A percentile compares a stretch with the other conserved stretches of the same genome.
Conservation (phyloP, 2,888 invertebrate species). For the Lepidocyrtoides sp. region DNA sequence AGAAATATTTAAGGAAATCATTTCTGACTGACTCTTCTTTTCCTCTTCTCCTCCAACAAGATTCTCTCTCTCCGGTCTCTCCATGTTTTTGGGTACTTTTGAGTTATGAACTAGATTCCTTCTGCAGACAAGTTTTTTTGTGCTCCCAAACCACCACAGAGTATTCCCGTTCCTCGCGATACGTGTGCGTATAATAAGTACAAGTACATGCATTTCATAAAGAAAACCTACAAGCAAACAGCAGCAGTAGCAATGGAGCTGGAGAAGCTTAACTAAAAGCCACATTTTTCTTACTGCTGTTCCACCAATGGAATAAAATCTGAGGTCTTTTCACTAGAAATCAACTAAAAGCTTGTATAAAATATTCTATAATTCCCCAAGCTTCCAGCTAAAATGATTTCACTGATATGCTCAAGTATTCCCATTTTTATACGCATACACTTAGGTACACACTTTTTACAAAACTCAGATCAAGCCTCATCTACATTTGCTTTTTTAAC, state of each 20-base stretch:
- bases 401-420: no score
- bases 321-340: not conserved
- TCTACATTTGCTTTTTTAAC: no score
- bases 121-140: conserved; percentile 50
- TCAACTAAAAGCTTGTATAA: conserved; percentile 63
- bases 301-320: no score
- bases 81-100: conserved; percentile 45
- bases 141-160: conserved; percentile 56
- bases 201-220: conserved; percentile 32
- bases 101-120: conserved; percentile 71
- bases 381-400: conserved; percentile 57
- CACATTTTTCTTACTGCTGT: not conserved
- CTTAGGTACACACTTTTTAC: no score
- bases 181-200: no score
- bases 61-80: conserved; percentile 28
- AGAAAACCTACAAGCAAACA: no score
- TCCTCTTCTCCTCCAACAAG: conserved; percentile 27
- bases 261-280: no score
- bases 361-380: conserved; percentile 71
- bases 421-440: no score
- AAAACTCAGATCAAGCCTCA: no score
- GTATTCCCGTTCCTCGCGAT: conserved; percentile 46
- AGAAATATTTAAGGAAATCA: no score
- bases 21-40: conserved; percentile 18
- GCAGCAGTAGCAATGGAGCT: not conserved